Percentiles rank a stretch among this genome's conserved stretches.
phyloP scores from a whole-genome alignment of 2,888 invertebrate species.

The Dusona sp. region DNA sequence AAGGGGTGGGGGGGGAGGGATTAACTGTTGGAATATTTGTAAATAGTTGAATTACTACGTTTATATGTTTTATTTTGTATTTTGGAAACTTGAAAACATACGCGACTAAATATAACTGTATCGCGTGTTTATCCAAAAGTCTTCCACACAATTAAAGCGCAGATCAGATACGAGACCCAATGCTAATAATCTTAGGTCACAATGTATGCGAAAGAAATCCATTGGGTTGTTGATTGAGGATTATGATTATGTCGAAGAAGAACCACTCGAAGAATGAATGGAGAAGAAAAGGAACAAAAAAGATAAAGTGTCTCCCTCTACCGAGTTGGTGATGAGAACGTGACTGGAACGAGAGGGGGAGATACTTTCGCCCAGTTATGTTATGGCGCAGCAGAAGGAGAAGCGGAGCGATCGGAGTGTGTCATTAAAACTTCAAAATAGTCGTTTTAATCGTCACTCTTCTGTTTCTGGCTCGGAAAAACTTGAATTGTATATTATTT shows the following conservation, averaged over 20 bases:
- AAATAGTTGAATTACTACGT: too few relatives aligned
- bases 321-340: neutral
- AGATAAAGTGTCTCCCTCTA: neutral
- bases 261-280: neutral
- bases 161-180: neutral
- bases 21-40: too few relatives aligned
- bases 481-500: neutral
- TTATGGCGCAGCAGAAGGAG: constrained; percentile 67
- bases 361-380: constrained; percentile 50
- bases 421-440: constrained; percentile 37
- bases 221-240: neutral
- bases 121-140: too few relatives aligned
- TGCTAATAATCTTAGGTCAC: neutral
- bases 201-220: neutral
- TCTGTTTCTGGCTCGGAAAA: constrained; percentile 41
- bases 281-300: neutral
- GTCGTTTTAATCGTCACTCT: constrained; percentile 48
- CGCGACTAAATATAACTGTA: too few relatives aligned
- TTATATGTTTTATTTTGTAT: too few relatives aligned
- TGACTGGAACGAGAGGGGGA: neutral
- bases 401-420: constrained; percentile 54
- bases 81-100: too few relatives aligned
- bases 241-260: neutral
- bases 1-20: too few relatives aligned
- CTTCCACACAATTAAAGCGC: neutral